Base-by-base conservation (phyloP, 2,113 vertebrate genomes). In the Carollia perspicillata region DNA sequence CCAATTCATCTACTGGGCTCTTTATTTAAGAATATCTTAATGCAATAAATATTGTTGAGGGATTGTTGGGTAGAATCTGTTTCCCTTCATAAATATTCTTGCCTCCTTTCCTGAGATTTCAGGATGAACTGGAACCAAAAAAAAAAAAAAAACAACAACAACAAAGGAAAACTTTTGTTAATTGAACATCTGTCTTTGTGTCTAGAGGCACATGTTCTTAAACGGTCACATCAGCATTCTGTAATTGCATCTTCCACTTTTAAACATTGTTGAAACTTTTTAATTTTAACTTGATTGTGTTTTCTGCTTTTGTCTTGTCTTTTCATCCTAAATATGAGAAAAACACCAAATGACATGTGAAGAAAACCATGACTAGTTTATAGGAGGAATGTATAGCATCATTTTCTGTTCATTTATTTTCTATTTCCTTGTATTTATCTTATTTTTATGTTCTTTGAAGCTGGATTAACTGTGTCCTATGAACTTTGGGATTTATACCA, bases 371-470 rank as follows among this genome's bases (percentile, higher is more conserved):
- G 66, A 96, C 88, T 0, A 96, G 63, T 84, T 97, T 77, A 89
- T 72, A 90, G 84, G 17, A 94, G 79, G 74, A 86, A 79, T 95
- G 33, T 47, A 88, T 69, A 85, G 42, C 30, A 84, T 93, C 68
- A 33, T 91, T 72, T 11, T 94, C 84, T 96, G 47, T 89, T 92
- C 68, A 69, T 66, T 93, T 49, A 79, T 97, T 97, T 97, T 95
- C 75, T 93, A 85, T 97, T 97, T 97, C 89, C 94, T 97, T 97
- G 60, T 77, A 91, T 89, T 92, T 96, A 96, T 85, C 47, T 94
- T 68, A n/a, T 92, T 55, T 97, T 83, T 96, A 85, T 95, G 71
- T 49, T 79, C 90, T 79, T 86, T 95, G 42, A 87, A 83, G 51
- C 35, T 53, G 47, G 83, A 98, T 97, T 96, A 93, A 96, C 78